Base-by-base conservation (phyloP, 37 sponge, comb jelly and placozoan genomes). In the Geodia barretti region DNA sequence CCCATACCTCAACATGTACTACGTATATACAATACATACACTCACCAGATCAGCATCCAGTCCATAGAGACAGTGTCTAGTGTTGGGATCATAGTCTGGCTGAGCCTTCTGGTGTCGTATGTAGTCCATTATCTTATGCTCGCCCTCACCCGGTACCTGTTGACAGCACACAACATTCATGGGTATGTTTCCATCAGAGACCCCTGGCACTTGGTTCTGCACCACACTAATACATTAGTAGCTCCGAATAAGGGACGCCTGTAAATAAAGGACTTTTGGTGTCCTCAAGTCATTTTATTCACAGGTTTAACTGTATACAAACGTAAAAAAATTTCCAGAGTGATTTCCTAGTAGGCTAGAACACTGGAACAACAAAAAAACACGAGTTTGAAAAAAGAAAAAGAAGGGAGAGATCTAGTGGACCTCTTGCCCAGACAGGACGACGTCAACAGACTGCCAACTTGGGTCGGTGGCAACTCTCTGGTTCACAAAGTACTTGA, bases 51-150 rank as follows among this genome's bases (percentile, higher is more conserved):
- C 99, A 74, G 99, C 99, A 73, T 98, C 99, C 69, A 98, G 95
- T 60, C 99, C 99, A 71, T 98, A 96, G 42, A 98, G 87, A 61
- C 99, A 98, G 74, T 98, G 99, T 39, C 99, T 68, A 0, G 97
- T 98, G 84, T 94, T 94, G 40, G 96, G 95, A 74, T 94, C 87
- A 76, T 92, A 94, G 73, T 84, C 89, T 0, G 97, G 83, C 73
- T 92, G 89, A 25, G 93, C 39, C 67, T 87, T 91, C 58, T 76
- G 64, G 70, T 89, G 82, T 29, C 99, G 95, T 31, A 98, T 96
- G 77, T 83, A 98, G 81, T 98, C 99, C 99, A 98, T 98, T 9
- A 98, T 94, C 89, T 98, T 98, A 79, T 98, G 99, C 60, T 98
- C 99, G 1, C 99, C 99, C 47, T 98, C 99, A 38, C 99, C 99